Evolutionary conservation across 2,888 invertebrate species (phyloP).

Genomic region (Eupithecia insigniata): DNA sequence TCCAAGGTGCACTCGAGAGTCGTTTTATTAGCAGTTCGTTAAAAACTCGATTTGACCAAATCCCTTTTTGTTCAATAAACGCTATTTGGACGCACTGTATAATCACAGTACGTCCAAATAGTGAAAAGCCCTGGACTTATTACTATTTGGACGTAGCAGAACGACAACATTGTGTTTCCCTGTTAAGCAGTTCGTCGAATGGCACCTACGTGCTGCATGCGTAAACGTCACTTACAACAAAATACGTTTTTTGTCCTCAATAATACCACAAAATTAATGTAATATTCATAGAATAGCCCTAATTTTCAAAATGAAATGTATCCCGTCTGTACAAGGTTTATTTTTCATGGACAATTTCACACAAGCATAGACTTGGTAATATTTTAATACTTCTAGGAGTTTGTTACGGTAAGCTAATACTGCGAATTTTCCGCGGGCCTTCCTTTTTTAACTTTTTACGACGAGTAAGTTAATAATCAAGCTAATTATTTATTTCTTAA

Average conservation of each 20-base stretch:
- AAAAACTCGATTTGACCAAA: too few relatives aligned
- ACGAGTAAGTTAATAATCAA: conserved; percentile 43
- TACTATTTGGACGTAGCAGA: too few relatives aligned
- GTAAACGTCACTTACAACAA: background rate
- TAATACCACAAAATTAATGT: conserved; percentile 18
- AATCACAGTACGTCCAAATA: too few relatives aligned
- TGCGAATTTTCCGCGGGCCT: conserved; percentile 48
- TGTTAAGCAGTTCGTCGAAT: too few relatives aligned
- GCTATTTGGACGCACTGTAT: too few relatives aligned
- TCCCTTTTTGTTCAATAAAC: too few relatives aligned
- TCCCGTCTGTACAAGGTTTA: conserved; percentile 18
- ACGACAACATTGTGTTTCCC: too few relatives aligned
- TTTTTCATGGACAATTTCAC: conserved; percentile 3
- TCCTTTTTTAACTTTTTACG: conserved; percentile 39
- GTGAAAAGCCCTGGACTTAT: too few relatives aligned
- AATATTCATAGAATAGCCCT: conserved; percentile 11
- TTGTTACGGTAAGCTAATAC: conserved; percentile 45
- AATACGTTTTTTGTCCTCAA: conserved; percentile 3
- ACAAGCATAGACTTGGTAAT: conserved; percentile 47
- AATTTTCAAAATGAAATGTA: conserved; percentile 18
- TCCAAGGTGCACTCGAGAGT: background rate
- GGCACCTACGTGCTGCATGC: background rate
- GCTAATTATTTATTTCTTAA: conserved; percentile 48
- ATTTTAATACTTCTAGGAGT: conserved; percentile 53
- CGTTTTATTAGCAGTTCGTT: too few relatives aligned